These are phyloP conservation scores for Argya squamiceps DNA, from an alignment of 2,797 vertebrate species.

Conservation along the genomic window DNA sequence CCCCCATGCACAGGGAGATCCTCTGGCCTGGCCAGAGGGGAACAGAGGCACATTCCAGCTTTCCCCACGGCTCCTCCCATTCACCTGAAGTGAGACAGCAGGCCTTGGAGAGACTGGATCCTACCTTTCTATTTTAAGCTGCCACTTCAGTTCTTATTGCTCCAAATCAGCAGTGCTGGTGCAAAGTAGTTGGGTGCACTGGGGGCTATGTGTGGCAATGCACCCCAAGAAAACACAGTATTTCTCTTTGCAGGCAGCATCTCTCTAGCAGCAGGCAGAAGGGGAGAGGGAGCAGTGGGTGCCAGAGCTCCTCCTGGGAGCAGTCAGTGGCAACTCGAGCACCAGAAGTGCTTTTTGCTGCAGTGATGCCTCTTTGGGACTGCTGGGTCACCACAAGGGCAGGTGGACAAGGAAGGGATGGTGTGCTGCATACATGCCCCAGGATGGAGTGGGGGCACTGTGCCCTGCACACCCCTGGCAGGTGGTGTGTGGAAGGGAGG, in stretches of 20 bases:
- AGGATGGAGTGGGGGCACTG: accelerated
- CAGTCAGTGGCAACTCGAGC: accelerated
- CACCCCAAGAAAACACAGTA: background rate
- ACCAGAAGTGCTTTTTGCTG: background rate
- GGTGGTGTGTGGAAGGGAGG: accelerated
- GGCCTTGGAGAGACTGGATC: background rate
- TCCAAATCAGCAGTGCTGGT: background rate
- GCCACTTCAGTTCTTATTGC: background rate
- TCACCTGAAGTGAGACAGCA: background rate
- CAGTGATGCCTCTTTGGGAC: accelerated
- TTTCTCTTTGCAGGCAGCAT: background rate
- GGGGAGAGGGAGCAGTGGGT: accelerated
- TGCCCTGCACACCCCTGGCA: background rate
- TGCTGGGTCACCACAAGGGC: accelerated
- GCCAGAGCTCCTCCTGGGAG: background rate
- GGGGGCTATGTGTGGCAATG: background rate
- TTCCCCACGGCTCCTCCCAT: background rate
- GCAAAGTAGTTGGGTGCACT: background rate
- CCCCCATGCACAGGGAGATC: background rate
- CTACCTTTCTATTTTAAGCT: background rate
- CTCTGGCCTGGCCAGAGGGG: background rate
- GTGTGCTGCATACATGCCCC: accelerated
- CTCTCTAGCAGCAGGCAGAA: background rate
- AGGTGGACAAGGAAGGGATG: accelerated
- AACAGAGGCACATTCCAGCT: background rate